Evolutionary conservation across 30 jellyfish, hydroid and myxozoan species (phyloP).

Genomic region (Clytia hemisphaerica): DNA sequence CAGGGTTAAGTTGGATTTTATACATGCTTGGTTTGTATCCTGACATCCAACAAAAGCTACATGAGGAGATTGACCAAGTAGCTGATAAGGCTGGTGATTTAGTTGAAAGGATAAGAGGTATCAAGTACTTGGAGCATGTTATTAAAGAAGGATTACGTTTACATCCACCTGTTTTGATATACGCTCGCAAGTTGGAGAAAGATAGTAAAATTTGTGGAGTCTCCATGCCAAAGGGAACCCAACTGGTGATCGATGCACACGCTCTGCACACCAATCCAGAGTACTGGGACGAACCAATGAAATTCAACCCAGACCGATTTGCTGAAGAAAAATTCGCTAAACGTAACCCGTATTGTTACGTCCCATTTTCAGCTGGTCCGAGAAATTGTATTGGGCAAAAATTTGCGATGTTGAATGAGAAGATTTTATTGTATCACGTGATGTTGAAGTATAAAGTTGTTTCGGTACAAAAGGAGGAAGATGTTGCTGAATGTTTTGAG

Average conservation of each 20-base stretch:
- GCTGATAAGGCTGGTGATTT: background rate
- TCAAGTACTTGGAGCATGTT: conserved; percentile 33
- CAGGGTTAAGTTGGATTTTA: conserved; percentile 62
- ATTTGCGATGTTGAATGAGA: conserved; percentile 34
- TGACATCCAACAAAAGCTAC: conserved; percentile 51
- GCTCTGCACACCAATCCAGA: conserved; percentile 63
- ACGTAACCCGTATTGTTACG: conserved; percentile 65
- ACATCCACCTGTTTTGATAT: conserved; percentile 72
- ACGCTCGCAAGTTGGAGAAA: conserved; percentile 55
- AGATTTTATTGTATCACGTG: conserved; percentile 2
- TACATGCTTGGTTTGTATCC: conserved; percentile 74
- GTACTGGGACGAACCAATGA: conserved; percentile 65
- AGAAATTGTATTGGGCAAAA: conserved; percentile 88
- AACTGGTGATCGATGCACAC: conserved; percentile 38
- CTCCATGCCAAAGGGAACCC: conserved; percentile 42
- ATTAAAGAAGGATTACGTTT: conserved; percentile 64
- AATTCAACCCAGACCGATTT: conserved; percentile 83
- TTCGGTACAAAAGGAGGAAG: background rate
- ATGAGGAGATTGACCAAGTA: conserved; percentile 61
- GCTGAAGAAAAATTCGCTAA: conserved; percentile 37
- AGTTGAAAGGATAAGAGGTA: background rate
- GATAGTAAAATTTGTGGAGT: conserved; percentile 5
- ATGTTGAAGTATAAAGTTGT: conserved; percentile 9
- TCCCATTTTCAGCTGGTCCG: conserved; percentile 97
- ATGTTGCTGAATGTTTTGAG: background rate